These are phyloP conservation scores for Crotalus horridus DNA, from an alignment of 2,113 vertebrate genomes.

Conservation along the genomic window DNA sequence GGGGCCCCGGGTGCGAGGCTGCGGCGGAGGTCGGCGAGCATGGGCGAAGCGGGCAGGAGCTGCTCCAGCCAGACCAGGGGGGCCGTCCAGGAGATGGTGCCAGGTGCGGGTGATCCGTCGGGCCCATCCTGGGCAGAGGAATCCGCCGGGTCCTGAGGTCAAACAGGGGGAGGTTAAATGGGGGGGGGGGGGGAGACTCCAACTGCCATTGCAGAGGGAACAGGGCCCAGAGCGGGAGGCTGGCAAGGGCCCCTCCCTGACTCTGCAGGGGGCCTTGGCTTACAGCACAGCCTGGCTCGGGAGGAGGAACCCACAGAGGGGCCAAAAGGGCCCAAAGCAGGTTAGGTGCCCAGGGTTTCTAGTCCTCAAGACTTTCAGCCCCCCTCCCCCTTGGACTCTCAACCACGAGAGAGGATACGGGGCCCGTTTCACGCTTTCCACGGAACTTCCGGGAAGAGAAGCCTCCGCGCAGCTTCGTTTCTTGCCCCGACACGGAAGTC, in stretches of 20 bases:
- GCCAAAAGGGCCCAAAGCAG: background rate
- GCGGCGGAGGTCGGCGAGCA: slow-evolving; percentile 57
- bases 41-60: slow-evolving; percentile 48
- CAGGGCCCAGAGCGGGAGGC: background rate
- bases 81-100: slow-evolving; percentile 51
- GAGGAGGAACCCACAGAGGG: background rate
- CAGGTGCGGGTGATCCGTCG: background rate
- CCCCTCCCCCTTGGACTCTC: background rate
- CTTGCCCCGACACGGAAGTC: too few species aligned
- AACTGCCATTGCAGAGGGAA: background rate
- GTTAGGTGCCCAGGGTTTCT: background rate
- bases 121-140: background rate
- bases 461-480: background rate
- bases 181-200: too few species aligned
- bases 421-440: background rate
- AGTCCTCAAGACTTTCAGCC: background rate
- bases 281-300: background rate
- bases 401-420: background rate
- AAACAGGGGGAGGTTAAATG: background rate
- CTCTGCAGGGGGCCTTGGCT: too few species aligned
- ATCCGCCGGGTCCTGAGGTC: background rate
- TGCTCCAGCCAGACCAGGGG: slow-evolving; percentile 70
- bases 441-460: background rate
- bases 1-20: slow-evolving; percentile 44
- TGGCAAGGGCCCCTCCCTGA: background rate